Conservation (phyloP, 2,888 invertebrate species). For the Sphaerophoria taeniata region DNA sequence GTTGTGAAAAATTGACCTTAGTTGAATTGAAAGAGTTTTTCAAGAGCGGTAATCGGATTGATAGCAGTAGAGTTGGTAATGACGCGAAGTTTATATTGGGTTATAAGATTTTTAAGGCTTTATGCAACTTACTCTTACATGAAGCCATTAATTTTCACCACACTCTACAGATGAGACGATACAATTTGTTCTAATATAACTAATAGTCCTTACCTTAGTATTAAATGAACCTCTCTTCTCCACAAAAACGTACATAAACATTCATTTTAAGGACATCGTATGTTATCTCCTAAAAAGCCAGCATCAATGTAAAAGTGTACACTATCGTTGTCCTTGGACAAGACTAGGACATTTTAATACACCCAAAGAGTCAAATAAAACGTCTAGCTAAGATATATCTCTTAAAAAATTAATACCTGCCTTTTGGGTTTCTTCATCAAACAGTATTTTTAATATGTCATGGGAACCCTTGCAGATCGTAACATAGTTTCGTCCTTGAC, state of each 20-base stretch:
- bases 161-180: neutral
- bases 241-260: neutral
- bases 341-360: neutral
- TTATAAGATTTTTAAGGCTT: no score
- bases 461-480: conserved; percentile 19
- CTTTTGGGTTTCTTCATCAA: conserved; percentile 19
- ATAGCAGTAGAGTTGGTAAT: no score
- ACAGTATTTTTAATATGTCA: conserved; percentile 11
- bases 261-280: neutral
- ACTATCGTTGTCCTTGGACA: neutral
- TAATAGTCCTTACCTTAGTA: neutral
- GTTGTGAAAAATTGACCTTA: no score
- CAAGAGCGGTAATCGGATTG: no score
- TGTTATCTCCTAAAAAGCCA: neutral
- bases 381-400: neutral
- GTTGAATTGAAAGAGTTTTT: no score
- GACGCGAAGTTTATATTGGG: no score
- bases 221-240: neutral
- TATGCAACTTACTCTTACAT: no score
- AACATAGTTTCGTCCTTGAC: conserved; percentile 20
- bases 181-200: neutral
- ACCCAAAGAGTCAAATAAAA: conserved; percentile 10
- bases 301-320: neutral
- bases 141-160: no score
- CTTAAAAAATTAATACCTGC: conserved; percentile 31